These are phyloP conservation scores for Ptilonorhynchus violaceus DNA, from an alignment of 2,113 vertebrate genomes.

Conservation along the genomic window DNA sequence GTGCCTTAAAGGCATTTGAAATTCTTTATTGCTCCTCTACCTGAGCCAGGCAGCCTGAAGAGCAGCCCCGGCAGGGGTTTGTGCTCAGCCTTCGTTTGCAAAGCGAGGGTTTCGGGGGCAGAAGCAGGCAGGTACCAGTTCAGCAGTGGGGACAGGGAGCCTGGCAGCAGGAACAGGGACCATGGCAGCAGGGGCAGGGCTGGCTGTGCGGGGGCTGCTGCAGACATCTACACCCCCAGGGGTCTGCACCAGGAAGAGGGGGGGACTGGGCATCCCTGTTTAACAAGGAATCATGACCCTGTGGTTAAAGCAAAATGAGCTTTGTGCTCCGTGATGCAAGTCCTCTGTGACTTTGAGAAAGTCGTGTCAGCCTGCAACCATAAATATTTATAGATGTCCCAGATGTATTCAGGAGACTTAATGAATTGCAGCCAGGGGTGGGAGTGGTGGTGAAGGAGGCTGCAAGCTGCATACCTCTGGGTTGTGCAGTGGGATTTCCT, in stretches of 20 bases:
- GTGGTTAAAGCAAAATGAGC: background rate
- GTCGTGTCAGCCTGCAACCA: background rate
- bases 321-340: background rate
- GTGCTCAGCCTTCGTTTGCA: background rate
- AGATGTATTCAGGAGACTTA: background rate
- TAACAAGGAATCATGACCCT: background rate
- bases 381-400: slow-evolving; percentile 40
- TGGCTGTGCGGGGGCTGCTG: background rate
- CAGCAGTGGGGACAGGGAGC: background rate
- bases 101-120: background rate
- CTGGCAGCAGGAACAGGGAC: rapidly evolving
- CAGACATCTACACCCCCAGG: rapidly evolving
- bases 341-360: slow-evolving; percentile 34
- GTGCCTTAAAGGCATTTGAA: background rate
- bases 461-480: background rate
- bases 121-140: background rate
- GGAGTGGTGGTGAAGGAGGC: background rate
- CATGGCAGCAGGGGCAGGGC: rapidly evolving
- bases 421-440: background rate
- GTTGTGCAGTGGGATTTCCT: background rate
- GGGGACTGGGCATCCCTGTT: background rate
- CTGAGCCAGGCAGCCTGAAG: background rate
- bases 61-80: background rate
- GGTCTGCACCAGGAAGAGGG: background rate
- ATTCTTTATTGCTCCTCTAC: background rate